Evolutionary conservation across 2,888 invertebrate genomes (phyloP).

Genomic region (Trissoscelio sp.): DNA sequence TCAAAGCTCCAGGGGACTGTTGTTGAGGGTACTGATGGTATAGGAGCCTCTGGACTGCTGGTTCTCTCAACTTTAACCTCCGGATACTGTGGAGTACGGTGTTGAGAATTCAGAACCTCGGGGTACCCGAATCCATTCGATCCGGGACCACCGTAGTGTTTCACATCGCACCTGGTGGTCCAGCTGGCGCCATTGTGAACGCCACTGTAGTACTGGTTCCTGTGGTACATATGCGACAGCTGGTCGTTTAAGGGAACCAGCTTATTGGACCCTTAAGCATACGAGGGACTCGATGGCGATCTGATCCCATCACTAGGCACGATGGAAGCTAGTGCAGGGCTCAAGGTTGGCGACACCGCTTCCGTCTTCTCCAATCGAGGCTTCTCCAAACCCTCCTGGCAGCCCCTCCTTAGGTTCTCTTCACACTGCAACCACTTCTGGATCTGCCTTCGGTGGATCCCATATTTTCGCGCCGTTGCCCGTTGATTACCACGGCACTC

Average conservation of each 20-base stretch:
- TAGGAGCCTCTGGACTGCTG: conserved; percentile 14
- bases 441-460: conserved; percentile 94
- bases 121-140: conserved; percentile 7
- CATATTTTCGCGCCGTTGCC: conserved; percentile 95
- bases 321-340: conserved; percentile 79
- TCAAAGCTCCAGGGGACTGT: too few relatives aligned
- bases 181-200: conserved; percentile 25
- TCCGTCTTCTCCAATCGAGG: conserved; percentile 56
- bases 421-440: conserved; percentile 97
- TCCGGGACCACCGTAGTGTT: conserved; percentile 10
- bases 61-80: conserved; percentile 26
- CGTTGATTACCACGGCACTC: conserved; percentile 96
- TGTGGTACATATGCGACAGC: conserved; percentile 19
- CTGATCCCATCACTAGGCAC: too few relatives aligned
- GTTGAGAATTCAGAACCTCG: neutral
- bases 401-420: conserved; percentile 90
- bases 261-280: conserved; percentile 24
- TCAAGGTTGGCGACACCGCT: conserved; percentile 82
- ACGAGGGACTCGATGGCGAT: conserved; percentile 73
- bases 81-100: neutral
- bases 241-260: conserved; percentile 33
- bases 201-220: conserved; percentile 36
- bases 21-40: neutral
- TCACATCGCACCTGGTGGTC: conserved; percentile 20
- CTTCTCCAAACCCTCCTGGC: conserved; percentile 83